Conservation (phyloP, 2,113 vertebrate species). For the Bos taurus region DNA sequence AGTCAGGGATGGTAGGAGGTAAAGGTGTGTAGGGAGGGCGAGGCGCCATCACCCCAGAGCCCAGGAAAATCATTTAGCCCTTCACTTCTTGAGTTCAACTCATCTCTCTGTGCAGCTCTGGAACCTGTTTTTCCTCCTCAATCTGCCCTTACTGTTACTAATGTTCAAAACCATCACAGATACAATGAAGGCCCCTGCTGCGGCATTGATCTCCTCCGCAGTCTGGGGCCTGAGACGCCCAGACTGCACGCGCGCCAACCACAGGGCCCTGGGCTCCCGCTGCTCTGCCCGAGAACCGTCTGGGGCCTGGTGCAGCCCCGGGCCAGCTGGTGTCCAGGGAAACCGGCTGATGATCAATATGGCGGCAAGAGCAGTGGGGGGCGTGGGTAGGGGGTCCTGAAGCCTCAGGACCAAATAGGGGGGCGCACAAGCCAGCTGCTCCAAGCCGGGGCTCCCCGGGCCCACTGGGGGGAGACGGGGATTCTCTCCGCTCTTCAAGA, state of each 20-base stretch:
- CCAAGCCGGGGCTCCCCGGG: accelerated
- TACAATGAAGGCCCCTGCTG: not conserved
- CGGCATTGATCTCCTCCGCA: not conserved
- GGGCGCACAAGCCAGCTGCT: not conserved
- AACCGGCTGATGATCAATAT: not conserved
- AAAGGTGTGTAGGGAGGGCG: accelerated
- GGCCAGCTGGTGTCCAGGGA: conserved; percentile 46
- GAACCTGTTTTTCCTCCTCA: not conserved
- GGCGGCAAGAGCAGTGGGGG: not conserved
- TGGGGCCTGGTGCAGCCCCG: not conserved
- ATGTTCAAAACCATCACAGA: not conserved
- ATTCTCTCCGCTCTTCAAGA: not conserved
- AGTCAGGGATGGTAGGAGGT: too few relatives aligned
- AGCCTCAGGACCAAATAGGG: not conserved
- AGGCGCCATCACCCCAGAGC: not conserved
- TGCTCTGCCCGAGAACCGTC: not conserved
- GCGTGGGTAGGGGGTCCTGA: not conserved
- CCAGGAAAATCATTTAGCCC: too few relatives aligned
- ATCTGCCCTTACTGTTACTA: not conserved
- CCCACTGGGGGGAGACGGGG: accelerated
- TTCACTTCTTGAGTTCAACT: not conserved
- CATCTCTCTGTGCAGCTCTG: not conserved
- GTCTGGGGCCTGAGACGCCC: not conserved
- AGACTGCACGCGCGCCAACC: not conserved
- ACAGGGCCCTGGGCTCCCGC: not conserved